Conservation (phyloP, 1,140 invertebrate genomes). For the Mycetomoellerius zeteki region DNA sequence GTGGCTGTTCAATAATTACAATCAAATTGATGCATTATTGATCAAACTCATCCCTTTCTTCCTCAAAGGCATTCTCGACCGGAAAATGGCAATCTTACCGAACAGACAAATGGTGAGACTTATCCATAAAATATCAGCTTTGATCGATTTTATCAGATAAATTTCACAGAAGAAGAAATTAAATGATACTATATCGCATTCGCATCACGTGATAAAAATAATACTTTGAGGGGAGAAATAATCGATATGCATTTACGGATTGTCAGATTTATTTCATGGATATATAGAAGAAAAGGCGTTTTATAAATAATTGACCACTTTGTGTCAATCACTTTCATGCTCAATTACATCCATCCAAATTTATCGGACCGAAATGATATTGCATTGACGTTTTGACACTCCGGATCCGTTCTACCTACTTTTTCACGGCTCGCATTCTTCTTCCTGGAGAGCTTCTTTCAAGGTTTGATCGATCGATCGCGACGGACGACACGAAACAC, state of each 20-base stretch:
- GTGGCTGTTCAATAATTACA: slow-evolving; percentile 12
- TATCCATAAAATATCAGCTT: neutral
- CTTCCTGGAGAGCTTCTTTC: neutral
- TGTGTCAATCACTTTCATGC: neutral
- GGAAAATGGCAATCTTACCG: slow-evolving; percentile 13
- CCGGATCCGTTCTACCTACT: slow-evolving; percentile 3
- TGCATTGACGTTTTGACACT: slow-evolving; percentile 11
- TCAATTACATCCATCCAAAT: neutral
- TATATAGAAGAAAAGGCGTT: neutral
- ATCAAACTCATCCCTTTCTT: slow-evolving; percentile 27
- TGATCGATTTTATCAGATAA: neutral
- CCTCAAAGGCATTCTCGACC: neutral
- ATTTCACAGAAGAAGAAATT: neutral
- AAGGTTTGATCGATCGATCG: slow-evolving; percentile 24
- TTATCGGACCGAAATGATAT: slow-evolving; percentile 11
- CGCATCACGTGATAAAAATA: neutral
- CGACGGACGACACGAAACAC: slow-evolving; percentile 11
- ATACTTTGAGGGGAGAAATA: neutral
- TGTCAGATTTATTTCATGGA: neutral
- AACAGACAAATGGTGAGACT: neutral
- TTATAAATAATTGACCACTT: slow-evolving; percentile 16
- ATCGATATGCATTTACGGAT: neutral
- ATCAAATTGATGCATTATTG: slow-evolving; percentile 4
- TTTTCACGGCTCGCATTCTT: neutral
- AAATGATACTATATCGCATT: slow-evolving; percentile 6